Conservation (phyloP, 2,113 vertebrate species). For the Marmota flaviventris region DNA sequence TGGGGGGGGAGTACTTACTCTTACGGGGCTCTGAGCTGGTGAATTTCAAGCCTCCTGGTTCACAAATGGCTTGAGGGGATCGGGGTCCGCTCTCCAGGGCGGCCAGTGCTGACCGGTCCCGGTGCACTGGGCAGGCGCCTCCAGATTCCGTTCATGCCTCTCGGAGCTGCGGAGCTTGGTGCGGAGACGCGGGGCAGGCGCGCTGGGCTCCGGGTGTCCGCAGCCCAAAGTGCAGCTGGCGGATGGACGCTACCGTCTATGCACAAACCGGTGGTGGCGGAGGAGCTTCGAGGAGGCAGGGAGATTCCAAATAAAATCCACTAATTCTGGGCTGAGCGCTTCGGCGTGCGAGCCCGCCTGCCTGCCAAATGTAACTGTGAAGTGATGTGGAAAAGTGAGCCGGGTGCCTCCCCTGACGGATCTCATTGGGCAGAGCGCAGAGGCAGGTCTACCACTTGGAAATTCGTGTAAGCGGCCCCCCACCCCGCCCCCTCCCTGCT, state of each 20-base stretch:
- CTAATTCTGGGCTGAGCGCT: constrained; percentile 87
- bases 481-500: not conserved
- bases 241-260: constrained; percentile 71
- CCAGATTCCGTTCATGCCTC: constrained; percentile 83
- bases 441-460: constrained; percentile 95
- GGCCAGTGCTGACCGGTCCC: constrained; percentile 51
- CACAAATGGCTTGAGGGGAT: constrained; percentile 63
- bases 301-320: constrained; percentile 88
- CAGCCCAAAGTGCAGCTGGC: constrained; percentile 76
- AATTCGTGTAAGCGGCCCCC: constrained; percentile 87
- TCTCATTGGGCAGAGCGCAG: constrained; percentile 96
- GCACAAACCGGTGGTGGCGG: constrained; percentile 74
- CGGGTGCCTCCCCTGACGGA: constrained; percentile 94
- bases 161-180: constrained; percentile 78
- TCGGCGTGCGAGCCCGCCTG: constrained; percentile 87
- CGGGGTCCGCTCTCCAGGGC: constrained; percentile 68
- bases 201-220: constrained; percentile 69
- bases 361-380: constrained; percentile 94
- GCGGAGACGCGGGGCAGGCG: constrained; percentile 68
- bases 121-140: constrained; percentile 70
- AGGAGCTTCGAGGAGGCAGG: constrained; percentile 77
- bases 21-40: constrained; percentile 68
- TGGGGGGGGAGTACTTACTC: constrained; percentile 84
- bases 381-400: constrained; percentile 93
- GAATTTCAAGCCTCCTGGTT: constrained; percentile 75